Base-by-base conservation (phyloP, 2,113 vertebrate species). In the Xiphophorus maculatus region DNA sequence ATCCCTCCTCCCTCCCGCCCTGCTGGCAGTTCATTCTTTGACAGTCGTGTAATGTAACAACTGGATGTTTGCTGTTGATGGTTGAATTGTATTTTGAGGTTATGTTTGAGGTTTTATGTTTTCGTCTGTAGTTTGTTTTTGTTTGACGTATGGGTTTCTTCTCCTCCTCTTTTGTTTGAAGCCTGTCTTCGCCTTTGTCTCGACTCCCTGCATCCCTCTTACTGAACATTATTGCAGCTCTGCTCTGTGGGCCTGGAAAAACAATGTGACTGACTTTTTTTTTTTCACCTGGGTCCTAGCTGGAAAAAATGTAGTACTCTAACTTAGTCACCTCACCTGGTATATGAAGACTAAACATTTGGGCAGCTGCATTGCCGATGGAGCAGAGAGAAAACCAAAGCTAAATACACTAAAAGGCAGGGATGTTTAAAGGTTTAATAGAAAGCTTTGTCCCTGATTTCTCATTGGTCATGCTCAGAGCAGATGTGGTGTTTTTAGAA, bases 41-140 rank as follows among this genome's bases (percentile, higher is more conserved):
- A 89, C 82, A 63, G 80, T 92, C 66, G 69, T 83, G 80, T 90
- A 72, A 81, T 84, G 68, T 82, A 82, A 88, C 81, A 92, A 92
- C 92, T 92, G 89, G 91, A 92, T 84, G 89, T 91, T 85, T 90
- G 72, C 85, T 91, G 82, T 91, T 87, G 74, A 91, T 73, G 86
- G 82, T 87, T 92, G 83, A 90, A 84, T 87, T 88, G 81, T 88
- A 85, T 91, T 90, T 90, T 91, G 92, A 89, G 28, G 28, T 28
- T 28, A 37, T 81, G 77, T 93, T 88, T 80, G 63, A 76, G 48
- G 66, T 66, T 81, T 84, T 73, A 51, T 17, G n/a, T 80, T 82
- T 80, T 87, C 79, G 70, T 82, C 76, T 75, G 87, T 74, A 66
- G 71, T 79, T 86, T 88, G 64, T 84, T 81, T 74, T 73, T 75